Evolutionary conservation across 2,888 invertebrate species (phyloP).

Genomic region (Drosophila nr. fundita): DNA sequence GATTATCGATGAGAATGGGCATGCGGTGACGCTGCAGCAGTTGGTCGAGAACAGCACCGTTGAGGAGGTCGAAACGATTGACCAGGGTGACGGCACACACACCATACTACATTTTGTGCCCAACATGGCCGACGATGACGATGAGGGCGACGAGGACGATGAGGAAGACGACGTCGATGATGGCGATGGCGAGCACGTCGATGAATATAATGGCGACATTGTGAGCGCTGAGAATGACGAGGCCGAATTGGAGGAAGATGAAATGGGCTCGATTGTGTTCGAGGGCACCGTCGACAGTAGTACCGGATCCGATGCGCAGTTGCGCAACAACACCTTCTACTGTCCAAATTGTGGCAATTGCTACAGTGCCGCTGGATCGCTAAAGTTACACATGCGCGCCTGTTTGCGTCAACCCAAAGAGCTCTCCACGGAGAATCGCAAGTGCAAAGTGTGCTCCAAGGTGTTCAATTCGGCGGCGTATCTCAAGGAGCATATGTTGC

Average conservation of each 20-base stretch:
- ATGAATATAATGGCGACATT: conserved; percentile 44
- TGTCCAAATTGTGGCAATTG: conserved; percentile 85
- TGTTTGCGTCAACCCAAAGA: conserved; percentile 83
- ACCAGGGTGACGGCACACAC: conserved; percentile 80
- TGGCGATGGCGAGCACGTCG: conserved; percentile 17
- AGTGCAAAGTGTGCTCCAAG: conserved; percentile 83
- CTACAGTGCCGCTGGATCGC: conserved; percentile 84
- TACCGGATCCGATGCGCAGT: conserved; percentile 55
- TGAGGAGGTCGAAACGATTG: conserved; percentile 77
- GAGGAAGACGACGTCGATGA: conserved; percentile 4
- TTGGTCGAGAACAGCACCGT: conserved; percentile 78
- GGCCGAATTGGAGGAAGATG: conserved; percentile 67
- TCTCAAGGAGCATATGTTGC: conserved; percentile 84
- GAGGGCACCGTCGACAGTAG: conserved; percentile 65
- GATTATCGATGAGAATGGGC: conserved; percentile 83
- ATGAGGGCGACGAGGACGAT: conserved; percentile 6
- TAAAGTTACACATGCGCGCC: conserved; percentile 84
- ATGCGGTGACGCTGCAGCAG: conserved; percentile 79
- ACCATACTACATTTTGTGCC: conserved; percentile 79
- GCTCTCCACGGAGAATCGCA: conserved; percentile 81
- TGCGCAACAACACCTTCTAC: conserved; percentile 81
- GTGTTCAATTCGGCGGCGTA: conserved; percentile 84
- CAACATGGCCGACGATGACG: conserved; percentile 25
- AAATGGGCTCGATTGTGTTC: conserved; percentile 58
- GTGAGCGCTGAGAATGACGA: conserved; percentile 54